Evolutionary conservation across 2,113 vertebrate genomes (phyloP).

Genomic region (Prunella fulvescens): DNA sequence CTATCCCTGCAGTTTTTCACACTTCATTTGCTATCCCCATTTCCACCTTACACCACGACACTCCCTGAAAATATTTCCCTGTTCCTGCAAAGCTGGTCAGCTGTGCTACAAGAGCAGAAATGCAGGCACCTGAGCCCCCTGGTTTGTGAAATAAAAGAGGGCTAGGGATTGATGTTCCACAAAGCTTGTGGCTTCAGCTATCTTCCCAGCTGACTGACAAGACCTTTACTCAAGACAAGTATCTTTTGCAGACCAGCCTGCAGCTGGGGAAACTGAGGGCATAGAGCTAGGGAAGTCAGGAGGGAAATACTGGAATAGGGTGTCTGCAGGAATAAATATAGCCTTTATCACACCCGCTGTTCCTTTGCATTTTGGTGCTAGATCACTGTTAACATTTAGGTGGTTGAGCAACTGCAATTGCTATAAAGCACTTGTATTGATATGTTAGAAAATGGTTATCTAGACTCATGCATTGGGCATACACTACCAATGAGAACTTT

Average conservation of each 20-base stretch:
- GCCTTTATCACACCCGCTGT: fast-evolving
- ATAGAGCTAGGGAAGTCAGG: too few relatives aligned
- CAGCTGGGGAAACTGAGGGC: background rate
- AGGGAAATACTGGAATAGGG: background rate
- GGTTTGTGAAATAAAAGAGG: background rate
- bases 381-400: background rate
- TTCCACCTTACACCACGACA: background rate
- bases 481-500: background rate
- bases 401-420: background rate
- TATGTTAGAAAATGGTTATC: background rate
- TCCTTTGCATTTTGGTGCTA: background rate
- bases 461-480: background rate
- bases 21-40: background rate
- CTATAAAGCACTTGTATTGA: background rate
- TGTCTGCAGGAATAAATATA: background rate
- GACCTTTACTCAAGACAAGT: background rate
- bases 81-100: background rate
- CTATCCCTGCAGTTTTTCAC: background rate
- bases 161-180: background rate
- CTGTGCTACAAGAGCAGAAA: background rate
- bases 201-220: background rate
- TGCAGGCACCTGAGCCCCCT: background rate
- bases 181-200: background rate
- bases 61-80: background rate
- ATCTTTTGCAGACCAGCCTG: background rate